A percentile compares a stretch with the other conserved stretches of the same genome.
Conservation (phyloP, 92 coral and sea anemone species). For the Pocillopora grandis region DNA sequence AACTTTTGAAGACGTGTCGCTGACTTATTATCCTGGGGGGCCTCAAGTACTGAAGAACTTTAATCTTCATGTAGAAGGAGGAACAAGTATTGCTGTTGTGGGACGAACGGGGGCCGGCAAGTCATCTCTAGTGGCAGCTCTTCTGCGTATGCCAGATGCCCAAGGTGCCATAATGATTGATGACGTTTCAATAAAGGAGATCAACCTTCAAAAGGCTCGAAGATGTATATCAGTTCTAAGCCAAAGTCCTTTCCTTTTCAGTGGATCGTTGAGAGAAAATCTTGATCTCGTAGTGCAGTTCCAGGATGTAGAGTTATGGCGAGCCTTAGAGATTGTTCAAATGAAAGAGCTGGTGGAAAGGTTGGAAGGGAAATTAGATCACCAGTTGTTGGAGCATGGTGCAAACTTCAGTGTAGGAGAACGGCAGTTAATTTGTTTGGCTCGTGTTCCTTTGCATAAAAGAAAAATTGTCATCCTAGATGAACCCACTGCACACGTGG, state of each 20-base stretch:
- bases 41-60: too few species aligned
- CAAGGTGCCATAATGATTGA: constrained; percentile 17
- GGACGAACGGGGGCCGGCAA: too few species aligned
- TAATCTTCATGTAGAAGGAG: too few species aligned
- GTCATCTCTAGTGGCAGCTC: not conserved
- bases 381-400: constrained; percentile 62
- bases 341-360: constrained; percentile 59
- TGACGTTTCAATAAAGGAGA: not conserved
- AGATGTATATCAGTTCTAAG: constrained; percentile 69
- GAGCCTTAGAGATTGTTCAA: constrained; percentile 37
- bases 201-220: constrained; percentile 47
- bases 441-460: too few species aligned
- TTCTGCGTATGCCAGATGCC: constrained; percentile 11
- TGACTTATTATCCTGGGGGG: too few species aligned
- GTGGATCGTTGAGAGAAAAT: constrained; percentile 34
- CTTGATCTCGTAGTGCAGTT: constrained; percentile 65
- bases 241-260: constrained; percentile 58
- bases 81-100: too few species aligned
- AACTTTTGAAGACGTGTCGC: too few species aligned
- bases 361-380: constrained; percentile 57
- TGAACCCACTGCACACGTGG: too few species aligned
- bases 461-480: too few species aligned
- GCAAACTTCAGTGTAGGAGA: constrained; percentile 39
- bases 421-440: too few species aligned
- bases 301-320: constrained; percentile 46